These are phyloP conservation scores for Strigamia maritima DNA, from an alignment of 2,888 invertebrate genomes.

Conservation along the genomic window DNA sequence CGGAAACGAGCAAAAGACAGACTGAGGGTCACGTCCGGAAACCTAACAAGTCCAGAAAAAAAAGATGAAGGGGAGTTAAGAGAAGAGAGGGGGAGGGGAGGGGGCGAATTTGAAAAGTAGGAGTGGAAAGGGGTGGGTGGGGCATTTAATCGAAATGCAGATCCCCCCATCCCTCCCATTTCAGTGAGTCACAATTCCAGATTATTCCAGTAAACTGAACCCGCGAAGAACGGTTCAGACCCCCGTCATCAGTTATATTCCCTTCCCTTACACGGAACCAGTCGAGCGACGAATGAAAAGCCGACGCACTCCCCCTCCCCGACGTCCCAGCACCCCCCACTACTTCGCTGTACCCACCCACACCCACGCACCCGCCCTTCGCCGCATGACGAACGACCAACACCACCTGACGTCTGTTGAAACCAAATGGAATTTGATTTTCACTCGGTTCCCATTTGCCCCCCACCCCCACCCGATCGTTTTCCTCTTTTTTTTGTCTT, in stretches of 20 bases:
- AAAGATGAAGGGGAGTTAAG: not conserved
- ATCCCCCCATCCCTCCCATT: conserved; percentile 29
- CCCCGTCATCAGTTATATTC: conserved; percentile 34
- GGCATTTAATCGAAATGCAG: conserved; percentile 34
- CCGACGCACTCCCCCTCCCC: conserved; percentile 28
- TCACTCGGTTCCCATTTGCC: conserved; percentile 28
- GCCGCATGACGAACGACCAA: conserved; percentile 34
- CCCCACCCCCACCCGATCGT: not conserved
- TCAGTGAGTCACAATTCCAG: conserved; percentile 34
- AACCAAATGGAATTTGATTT: conserved; percentile 30
- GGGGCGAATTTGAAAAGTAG: not conserved
- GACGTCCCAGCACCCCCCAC: not conserved
- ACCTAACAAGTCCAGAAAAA: conserved; percentile 22
- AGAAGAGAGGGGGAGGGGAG: not conserved
- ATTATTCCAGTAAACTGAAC: conserved; percentile 34
- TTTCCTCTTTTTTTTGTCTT: not conserved
- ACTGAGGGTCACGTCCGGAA: conserved; percentile 1
- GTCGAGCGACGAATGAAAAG: conserved; percentile 34
- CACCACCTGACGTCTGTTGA: conserved; percentile 30
- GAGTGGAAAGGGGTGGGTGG: not conserved
- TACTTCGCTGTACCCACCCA: not conserved
- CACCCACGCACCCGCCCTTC: conserved; percentile 26
- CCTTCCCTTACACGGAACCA: conserved; percentile 34
- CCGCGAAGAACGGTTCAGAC: conserved; percentile 34
- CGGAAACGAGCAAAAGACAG: conserved; percentile 14